Percentiles rank a stretch among this genome's conserved stretches.
Conservation (phyloP, 2,888 invertebrate species). For the Slavum lentiscoides region DNA sequence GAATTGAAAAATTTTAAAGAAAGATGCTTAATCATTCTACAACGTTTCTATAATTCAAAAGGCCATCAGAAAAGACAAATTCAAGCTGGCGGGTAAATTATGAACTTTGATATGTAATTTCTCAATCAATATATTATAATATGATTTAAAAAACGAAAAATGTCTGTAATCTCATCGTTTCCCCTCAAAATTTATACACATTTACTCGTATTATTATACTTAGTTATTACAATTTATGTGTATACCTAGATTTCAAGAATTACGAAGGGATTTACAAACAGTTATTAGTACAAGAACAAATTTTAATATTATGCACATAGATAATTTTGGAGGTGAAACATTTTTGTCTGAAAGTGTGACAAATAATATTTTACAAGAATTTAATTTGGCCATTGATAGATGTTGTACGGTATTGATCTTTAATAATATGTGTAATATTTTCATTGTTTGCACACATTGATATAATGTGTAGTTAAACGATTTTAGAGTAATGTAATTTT, state of each 20-base stretch:
- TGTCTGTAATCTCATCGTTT: no score
- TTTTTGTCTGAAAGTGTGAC: conserved; percentile 94
- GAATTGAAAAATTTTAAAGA: conserved; percentile 80
- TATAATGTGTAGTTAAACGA: no score
- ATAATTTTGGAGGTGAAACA: conserved; percentile 96
- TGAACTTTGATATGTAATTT: background rate
- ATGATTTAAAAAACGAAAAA: no score
- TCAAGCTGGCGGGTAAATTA: conserved; percentile 69
- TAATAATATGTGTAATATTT: background rate
- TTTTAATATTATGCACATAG: conserved; percentile 90
- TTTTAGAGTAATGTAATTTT: background rate
- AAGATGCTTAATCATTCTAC: conserved; percentile 74
- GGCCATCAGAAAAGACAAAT: conserved; percentile 94
- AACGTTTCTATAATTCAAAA: conserved; percentile 87
- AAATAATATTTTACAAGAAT: conserved; percentile 85
- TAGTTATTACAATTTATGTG: conserved; percentile 1
- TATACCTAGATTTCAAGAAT: conserved; percentile 77
- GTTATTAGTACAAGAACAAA: conserved; percentile 88
- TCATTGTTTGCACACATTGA: background rate
- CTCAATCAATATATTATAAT: no score
- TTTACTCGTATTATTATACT: no score
- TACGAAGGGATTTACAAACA: conserved; percentile 90
- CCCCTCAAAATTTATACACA: no score
- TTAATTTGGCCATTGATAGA: conserved; percentile 85
- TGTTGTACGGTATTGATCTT: conserved; percentile 72